These are phyloP conservation scores for Sepiola atlantica DNA, from an alignment of 2,888 invertebrate species.

Conservation along the genomic window DNA sequence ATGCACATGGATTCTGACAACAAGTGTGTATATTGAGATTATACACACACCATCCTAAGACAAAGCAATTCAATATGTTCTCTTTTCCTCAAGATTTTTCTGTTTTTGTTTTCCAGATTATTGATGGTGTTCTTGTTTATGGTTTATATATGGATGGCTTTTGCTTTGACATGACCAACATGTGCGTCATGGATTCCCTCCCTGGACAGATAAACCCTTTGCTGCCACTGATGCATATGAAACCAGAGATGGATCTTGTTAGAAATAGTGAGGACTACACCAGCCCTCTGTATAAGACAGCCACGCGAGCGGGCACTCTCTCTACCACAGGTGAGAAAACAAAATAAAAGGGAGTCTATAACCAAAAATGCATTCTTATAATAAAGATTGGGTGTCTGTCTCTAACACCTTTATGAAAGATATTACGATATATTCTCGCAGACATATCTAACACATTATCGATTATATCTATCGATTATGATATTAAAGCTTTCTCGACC, in stretches of 20 bases:
- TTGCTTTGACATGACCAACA: slow-evolving; percentile 71
- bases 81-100: not conserved
- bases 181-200: slow-evolving; percentile 70
- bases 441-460: not conserved
- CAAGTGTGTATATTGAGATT: too few species aligned
- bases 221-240: slow-evolving; percentile 82
- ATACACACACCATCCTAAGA: too few species aligned
- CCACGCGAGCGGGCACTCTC: slow-evolving; percentile 73
- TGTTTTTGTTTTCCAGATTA: slow-evolving; percentile 60
- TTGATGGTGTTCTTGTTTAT: slow-evolving; percentile 75
- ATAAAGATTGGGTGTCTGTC: not conserved
- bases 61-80: too few species aligned
- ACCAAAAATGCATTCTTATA: not conserved
- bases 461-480: too few species aligned
- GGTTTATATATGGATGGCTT: slow-evolving; percentile 75
- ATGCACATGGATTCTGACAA: too few species aligned
- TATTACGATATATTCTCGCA: too few species aligned
- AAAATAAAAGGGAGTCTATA: not conserved
- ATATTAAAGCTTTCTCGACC: too few species aligned
- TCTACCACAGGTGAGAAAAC: slow-evolving; percentile 74
- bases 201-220: slow-evolving; percentile 85
- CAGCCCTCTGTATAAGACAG: slow-evolving; percentile 75
- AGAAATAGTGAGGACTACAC: slow-evolving; percentile 70
- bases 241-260: slow-evolving; percentile 79
- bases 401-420: not conserved